Percentiles rank a stretch among this genome's conserved stretches.
Evolutionary conservation across 1,140 invertebrate genomes (phyloP).

Genomic region (Ruditapes philippinarum): DNA sequence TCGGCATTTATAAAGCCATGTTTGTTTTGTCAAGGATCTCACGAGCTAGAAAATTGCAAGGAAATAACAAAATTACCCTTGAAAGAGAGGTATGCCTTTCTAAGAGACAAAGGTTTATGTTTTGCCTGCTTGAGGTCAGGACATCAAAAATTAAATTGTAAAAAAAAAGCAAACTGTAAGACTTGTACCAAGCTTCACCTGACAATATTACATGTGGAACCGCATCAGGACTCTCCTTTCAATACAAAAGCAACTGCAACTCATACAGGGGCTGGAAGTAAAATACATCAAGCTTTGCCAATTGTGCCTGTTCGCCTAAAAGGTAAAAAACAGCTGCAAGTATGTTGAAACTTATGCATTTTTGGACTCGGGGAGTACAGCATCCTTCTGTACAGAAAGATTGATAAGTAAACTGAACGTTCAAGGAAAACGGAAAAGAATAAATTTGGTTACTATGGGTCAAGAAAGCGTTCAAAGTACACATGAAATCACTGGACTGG

Average conservation of each 20-base stretch:
- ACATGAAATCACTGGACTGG: constrained; percentile 5
- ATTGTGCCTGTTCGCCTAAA: constrained; percentile 53
- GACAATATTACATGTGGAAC: neutral
- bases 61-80: neutral
- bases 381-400: constrained; percentile 51
- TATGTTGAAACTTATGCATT: constrained; percentile 58
- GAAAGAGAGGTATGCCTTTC: neutral
- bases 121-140: neutral
- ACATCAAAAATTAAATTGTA: neutral
- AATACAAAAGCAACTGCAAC: neutral
- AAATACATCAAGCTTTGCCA: constrained; percentile 18
- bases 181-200: neutral
- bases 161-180: neutral
- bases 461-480: neutral
- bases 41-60: neutral
- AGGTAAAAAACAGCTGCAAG: constrained; percentile 28
- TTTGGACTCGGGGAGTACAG: constrained; percentile 58
- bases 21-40: neutral
- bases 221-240: no score
- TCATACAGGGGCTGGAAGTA: constrained; percentile 2
- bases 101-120: neutral
- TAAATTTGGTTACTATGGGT: constrained; percentile 34
- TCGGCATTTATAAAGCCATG: neutral
- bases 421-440: constrained; percentile 19
- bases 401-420: constrained; percentile 13